A percentile compares a stretch with the other conserved stretches of the same genome.
Conservation (phyloP, 2,888 invertebrate genomes). For the Eulithis prunata region DNA sequence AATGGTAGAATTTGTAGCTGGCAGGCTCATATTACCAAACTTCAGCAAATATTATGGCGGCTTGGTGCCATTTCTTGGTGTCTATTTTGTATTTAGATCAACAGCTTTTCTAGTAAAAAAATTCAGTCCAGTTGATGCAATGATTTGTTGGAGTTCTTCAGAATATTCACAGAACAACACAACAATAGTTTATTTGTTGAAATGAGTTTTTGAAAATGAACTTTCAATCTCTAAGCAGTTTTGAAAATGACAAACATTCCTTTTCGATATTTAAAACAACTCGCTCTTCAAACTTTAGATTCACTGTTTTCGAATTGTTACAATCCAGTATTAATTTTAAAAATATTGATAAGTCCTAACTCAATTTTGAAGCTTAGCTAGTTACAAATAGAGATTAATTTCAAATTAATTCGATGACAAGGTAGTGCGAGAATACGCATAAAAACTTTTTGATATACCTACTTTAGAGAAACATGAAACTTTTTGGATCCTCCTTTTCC, state of each 20-base stretch:
- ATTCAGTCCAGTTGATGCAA: too few species aligned
- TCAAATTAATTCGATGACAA: background rate
- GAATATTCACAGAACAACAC: too few species aligned
- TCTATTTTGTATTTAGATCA: too few species aligned
- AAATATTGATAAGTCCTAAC: too few species aligned
- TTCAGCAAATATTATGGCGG: too few species aligned
- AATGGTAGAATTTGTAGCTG: too few species aligned
- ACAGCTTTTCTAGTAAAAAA: too few species aligned
- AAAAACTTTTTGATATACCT: conserved; percentile 20
- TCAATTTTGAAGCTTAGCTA: background rate
- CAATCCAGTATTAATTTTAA: background rate
- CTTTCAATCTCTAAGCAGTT: background rate
- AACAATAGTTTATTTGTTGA: background rate
- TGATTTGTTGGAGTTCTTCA: too few species aligned
- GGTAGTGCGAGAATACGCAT: background rate
- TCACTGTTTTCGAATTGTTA: conserved; percentile 2
- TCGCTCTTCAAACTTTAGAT: conserved; percentile 18
- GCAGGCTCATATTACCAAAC: too few species aligned
- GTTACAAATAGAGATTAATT: background rate
- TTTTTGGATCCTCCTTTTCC: conserved; percentile 8
- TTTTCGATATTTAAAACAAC: conserved; percentile 14
- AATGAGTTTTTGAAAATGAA: background rate
- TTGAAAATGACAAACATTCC: background rate
- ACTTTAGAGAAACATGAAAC: conserved; percentile 10
- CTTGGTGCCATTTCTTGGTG: too few species aligned